Evolutionary conservation across 2,888 invertebrate genomes (phyloP).

Genomic region (Maniola hyperantus): DNA sequence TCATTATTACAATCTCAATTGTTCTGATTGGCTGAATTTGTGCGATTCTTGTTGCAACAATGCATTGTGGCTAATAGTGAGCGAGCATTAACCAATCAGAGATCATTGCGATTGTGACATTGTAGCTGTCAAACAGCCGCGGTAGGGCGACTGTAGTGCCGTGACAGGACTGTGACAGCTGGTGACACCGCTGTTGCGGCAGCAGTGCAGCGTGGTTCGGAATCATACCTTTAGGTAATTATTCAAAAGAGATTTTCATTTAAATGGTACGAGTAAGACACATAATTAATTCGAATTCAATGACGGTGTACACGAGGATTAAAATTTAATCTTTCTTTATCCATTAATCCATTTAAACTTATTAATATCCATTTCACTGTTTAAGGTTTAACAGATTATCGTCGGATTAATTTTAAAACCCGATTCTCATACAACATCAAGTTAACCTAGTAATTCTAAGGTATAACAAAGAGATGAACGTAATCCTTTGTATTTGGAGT

Average conservation of each 20-base stretch:
- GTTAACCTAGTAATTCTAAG: conserved; percentile 13
- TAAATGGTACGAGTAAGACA: neutral
- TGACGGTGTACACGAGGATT: neutral
- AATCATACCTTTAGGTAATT: too few relatives aligned
- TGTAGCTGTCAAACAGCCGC: too few relatives aligned
- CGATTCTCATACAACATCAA: conserved; percentile 2
- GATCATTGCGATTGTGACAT: too few relatives aligned
- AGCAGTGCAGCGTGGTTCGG: too few relatives aligned
- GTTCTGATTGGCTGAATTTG: too few relatives aligned
- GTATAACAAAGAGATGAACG: conserved; percentile 15
- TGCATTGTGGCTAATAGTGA: too few relatives aligned
- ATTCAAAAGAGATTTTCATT: neutral
- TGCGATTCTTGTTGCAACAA: too few relatives aligned
- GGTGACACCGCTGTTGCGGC: too few relatives aligned
- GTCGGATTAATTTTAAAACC: conserved; percentile 14
- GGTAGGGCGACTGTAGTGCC: too few relatives aligned
- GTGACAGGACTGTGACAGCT: too few relatives aligned
- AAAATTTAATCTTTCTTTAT: neutral
- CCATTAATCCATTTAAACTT: conserved; percentile 7
- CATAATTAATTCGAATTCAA: conserved; percentile 8
- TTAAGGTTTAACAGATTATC: conserved; percentile 5
- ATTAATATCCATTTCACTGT: conserved; percentile 3
- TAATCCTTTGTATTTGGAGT: conserved; percentile 21
- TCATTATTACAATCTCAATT: too few relatives aligned
- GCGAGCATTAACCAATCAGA: too few relatives aligned